These are phyloP conservation scores for Tinamus major DNA, from an alignment of 2,797 vertebrate species.

Conservation along the genomic window DNA sequence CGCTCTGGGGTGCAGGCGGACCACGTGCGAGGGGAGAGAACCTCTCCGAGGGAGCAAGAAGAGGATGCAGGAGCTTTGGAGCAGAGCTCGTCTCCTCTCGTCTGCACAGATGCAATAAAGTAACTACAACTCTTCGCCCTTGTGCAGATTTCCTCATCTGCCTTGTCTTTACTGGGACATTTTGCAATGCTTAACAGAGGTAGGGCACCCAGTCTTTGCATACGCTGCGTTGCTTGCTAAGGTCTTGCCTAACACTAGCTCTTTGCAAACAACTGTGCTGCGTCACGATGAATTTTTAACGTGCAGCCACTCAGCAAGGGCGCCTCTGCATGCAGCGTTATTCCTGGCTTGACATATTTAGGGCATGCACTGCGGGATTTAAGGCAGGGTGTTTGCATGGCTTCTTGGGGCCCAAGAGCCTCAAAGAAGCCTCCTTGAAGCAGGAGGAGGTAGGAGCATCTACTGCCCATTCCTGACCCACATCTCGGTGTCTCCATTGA, in stretches of 20 bases:
- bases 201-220: not conserved
- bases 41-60: not conserved
- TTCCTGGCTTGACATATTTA: not conserved
- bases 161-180: not conserved
- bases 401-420: not conserved
- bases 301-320: not conserved
- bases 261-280: not conserved
- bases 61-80: rapidly evolving
- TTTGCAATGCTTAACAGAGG: not conserved
- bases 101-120: not conserved
- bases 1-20: not conserved
- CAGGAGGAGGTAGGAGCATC: not conserved
- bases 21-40: not conserved
- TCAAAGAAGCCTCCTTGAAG: not conserved
- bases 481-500: not conserved
- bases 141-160: rapidly evolving
- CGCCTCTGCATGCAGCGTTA: not conserved
- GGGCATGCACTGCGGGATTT: rapidly evolving
- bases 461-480: not conserved
- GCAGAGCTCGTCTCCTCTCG: not conserved
- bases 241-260: not conserved
- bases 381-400: not conserved
- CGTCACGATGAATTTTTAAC: rapidly evolving
- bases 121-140: rapidly evolving
- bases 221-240: not conserved